A percentile compares a stretch with the other conserved stretches of the same genome.
Conservation (phyloP, 2,797 vertebrate species). For the Zonotrichia albicollis region DNA sequence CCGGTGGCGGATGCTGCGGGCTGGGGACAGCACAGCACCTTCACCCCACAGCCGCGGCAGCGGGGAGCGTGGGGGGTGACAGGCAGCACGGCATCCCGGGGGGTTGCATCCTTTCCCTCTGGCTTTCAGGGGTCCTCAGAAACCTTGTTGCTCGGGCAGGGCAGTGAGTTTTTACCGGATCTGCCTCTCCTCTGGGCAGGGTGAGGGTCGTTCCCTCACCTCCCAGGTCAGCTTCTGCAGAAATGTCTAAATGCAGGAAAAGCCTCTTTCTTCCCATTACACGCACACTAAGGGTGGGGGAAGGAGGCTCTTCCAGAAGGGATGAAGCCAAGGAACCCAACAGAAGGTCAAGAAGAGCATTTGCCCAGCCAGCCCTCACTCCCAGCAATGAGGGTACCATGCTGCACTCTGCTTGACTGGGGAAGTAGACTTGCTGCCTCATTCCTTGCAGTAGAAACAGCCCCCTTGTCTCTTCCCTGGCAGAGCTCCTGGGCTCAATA, state of each 20-base stretch:
- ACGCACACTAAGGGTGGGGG: fast-evolving
- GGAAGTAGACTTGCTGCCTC: background rate
- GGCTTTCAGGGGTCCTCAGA: background rate
- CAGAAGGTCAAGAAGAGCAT: background rate
- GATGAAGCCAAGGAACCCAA: background rate
- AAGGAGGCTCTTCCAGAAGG: background rate
- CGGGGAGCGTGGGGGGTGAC: fast-evolving
- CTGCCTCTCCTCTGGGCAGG: background rate
- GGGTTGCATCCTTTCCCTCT: background rate
- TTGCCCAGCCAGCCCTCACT: background rate
- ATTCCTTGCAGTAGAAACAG: background rate
- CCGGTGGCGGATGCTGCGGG: background rate
- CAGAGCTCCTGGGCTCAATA: background rate
- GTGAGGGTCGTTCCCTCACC: background rate
- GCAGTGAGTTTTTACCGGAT: background rate
- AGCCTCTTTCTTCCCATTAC: background rate
- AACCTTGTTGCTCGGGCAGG: background rate
- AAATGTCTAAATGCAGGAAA: fast-evolving
- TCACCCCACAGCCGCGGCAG: background rate
- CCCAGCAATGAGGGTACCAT: background rate
- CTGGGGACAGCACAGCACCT: background rate
- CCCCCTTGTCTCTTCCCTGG: fast-evolving
- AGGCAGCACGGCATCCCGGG: too few species aligned
- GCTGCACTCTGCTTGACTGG: fast-evolving
- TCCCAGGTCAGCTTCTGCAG: background rate